These are phyloP conservation scores for Astyanax mexicanus DNA, from an alignment of 2,797 vertebrate genomes.

Conservation along the genomic window DNA sequence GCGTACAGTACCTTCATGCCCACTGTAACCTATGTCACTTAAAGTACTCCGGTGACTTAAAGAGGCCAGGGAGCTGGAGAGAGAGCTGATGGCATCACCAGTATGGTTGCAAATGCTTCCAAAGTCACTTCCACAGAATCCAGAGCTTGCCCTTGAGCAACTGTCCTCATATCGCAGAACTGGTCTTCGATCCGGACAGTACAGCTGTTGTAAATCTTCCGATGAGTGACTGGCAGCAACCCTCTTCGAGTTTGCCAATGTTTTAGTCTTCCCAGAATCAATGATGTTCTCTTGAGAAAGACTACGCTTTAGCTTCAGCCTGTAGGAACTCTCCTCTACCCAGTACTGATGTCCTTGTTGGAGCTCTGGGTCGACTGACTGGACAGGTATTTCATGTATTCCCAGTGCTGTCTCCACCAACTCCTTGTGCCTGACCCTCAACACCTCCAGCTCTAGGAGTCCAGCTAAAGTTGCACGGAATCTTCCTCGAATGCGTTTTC, in stretches of 20 bases:
- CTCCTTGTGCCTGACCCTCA: constrained; percentile 57
- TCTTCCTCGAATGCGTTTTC: constrained; percentile 55
- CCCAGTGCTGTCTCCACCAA: constrained; percentile 58
- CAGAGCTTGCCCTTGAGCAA: constrained; percentile 56
- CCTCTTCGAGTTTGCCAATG: background rate
- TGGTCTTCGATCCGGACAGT: background rate
- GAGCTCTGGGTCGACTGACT: background rate
- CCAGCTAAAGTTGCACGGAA: constrained; percentile 64
- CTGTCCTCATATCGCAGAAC: constrained; percentile 11
- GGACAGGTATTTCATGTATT: background rate
- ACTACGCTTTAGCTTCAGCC: constrained; percentile 49
- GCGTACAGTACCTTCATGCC: background rate
- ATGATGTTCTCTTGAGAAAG: constrained; percentile 46
- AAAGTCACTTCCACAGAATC: constrained; percentile 52
- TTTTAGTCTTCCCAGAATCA: background rate
- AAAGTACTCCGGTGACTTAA: constrained; percentile 31
- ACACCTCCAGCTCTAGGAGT: constrained; percentile 63
- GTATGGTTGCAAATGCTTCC: background rate
- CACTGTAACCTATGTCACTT: constrained; percentile 14
- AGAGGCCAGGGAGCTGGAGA: constrained; percentile 44
- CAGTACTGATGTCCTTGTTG: constrained; percentile 29
- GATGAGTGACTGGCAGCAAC: constrained; percentile 38
- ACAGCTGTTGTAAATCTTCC: constrained; percentile 45
- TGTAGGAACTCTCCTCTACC: constrained; percentile 28
- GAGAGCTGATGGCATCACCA: constrained; percentile 14